phyloP scores from a whole-genome alignment of 2,888 invertebrate genomes.

The Stenchaetothrips biformis region DNA sequence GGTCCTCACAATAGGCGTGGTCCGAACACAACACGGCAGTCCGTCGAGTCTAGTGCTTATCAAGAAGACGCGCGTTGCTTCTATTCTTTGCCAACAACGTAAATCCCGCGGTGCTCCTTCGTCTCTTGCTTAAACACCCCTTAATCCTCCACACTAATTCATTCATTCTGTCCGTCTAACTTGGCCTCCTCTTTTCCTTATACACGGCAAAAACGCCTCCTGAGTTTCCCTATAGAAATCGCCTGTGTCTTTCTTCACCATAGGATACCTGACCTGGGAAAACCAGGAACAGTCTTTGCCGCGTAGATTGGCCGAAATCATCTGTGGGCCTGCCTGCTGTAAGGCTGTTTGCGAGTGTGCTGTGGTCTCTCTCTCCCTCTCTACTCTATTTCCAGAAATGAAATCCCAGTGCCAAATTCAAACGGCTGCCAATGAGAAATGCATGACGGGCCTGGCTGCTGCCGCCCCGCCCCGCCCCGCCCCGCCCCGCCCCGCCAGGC shows the following conservation, averaged over 20 bases:
- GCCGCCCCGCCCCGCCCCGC: neutral
- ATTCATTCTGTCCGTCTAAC: neutral
- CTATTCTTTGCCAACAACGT: conserved; percentile 8
- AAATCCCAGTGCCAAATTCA: neutral
- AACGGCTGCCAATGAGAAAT: neutral
- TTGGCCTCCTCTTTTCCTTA: neutral
- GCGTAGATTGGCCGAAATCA: too few relatives aligned
- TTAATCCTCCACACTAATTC: neutral
- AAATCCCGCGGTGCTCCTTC: conserved; percentile 2
- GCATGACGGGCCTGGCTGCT: neutral
- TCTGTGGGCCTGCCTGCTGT: too few relatives aligned
- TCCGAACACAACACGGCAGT: too few relatives aligned
- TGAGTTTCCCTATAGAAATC: too few relatives aligned
- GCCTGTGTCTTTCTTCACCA: too few relatives aligned
- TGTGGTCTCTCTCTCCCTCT: too few relatives aligned
- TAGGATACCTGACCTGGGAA: too few relatives aligned
- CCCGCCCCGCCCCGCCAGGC: neutral
- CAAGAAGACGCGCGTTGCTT: neutral
- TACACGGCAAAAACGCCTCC: too few relatives aligned
- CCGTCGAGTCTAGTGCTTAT: neutral
- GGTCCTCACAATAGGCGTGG: too few relatives aligned
- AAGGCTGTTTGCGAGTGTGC: too few relatives aligned
- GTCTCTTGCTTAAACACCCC: neutral
- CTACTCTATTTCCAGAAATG: too few relatives aligned
- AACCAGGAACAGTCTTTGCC: too few relatives aligned